phyloP scores from a whole-genome alignment of 2,888 invertebrate genomes.

The Ceraclea dissimilis region DNA sequence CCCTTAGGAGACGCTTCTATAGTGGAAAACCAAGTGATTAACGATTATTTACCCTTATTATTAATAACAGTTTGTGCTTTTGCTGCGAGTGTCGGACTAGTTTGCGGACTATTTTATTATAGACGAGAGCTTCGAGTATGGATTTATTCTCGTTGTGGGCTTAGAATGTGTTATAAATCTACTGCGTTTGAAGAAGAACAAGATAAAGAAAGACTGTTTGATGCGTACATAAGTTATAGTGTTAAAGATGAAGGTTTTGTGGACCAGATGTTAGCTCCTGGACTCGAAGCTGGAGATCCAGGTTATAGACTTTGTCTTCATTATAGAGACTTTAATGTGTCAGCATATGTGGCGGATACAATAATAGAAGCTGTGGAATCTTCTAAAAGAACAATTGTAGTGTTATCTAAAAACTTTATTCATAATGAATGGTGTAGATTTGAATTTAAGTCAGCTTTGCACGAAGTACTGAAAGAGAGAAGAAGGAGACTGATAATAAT shows the following conservation, averaged over 20 bases:
- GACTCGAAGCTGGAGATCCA: conserved; percentile 73
- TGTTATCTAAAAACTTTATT: conserved; percentile 87
- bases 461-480: conserved; percentile 81
- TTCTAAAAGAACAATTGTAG: conserved; percentile 81
- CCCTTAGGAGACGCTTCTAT: conserved; percentile 66
- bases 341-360: conserved; percentile 84
- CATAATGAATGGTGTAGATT: conserved; percentile 93
- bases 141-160: conserved; percentile 79
- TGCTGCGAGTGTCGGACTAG: conserved; percentile 65
- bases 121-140: conserved; percentile 75
- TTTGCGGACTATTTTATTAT: conserved; percentile 74
- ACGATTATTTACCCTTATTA: conserved; percentile 73
- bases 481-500: conserved; percentile 84
- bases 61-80: conserved; percentile 72
- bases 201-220: conserved; percentile 80
- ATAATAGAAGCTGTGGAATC: conserved; percentile 89
- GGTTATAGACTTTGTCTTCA: conserved; percentile 84
- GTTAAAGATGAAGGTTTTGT: conserved; percentile 90
- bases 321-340: conserved; percentile 85
- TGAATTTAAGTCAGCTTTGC: conserved; percentile 90
- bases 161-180: conserved; percentile 80
- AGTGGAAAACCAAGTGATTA: conserved; percentile 68
- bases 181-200: conserved; percentile 73
- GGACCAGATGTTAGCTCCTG: conserved; percentile 78
- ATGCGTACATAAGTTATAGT: conserved; percentile 93